Evolutionary conservation across 2,797 vertebrate genomes (phyloP).

Genomic region (Rhodeus uyekii): DNA sequence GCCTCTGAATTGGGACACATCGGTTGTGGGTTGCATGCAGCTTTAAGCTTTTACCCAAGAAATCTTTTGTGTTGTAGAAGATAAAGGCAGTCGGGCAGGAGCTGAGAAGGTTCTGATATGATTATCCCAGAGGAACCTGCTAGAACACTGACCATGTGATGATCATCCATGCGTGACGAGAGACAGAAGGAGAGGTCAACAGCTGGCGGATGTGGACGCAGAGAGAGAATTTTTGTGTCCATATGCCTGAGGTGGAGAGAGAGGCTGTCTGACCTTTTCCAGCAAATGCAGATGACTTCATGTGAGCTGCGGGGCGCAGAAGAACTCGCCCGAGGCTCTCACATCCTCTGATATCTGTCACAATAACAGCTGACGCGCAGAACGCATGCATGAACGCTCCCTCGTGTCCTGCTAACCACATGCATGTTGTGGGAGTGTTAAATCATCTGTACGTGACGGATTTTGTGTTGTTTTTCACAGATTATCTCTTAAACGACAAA

Average conservation of each 20-base stretch:
- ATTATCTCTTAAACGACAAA: neutral
- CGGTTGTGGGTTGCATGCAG: neutral
- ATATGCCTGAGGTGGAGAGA: neutral
- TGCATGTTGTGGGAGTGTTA: neutral
- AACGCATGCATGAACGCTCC: neutral
- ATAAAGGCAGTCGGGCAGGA: neutral
- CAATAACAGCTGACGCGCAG: neutral
- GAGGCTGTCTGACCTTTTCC: conserved; percentile 60
- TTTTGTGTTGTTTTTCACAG: neutral
- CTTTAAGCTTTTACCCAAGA: neutral
- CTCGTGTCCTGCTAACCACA: neutral
- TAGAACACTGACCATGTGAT: neutral
- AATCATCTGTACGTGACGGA: neutral
- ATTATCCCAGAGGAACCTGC: neutral
- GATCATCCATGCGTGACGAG: neutral
- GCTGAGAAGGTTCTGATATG: neutral
- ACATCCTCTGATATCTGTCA: conserved; percentile 7
- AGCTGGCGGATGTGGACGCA: neutral
- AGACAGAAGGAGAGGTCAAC: conserved; percentile 6
- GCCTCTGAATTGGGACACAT: neutral
- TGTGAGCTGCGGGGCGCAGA: conserved; percentile 1
- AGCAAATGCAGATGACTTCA: conserved; percentile 45
- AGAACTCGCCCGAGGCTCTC: neutral
- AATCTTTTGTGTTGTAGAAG: neutral
- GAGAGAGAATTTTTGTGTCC: neutral